Evolutionary conservation across 1,140 invertebrate species (phyloP).

Genomic region (Palaemon carinicauda): DNA sequence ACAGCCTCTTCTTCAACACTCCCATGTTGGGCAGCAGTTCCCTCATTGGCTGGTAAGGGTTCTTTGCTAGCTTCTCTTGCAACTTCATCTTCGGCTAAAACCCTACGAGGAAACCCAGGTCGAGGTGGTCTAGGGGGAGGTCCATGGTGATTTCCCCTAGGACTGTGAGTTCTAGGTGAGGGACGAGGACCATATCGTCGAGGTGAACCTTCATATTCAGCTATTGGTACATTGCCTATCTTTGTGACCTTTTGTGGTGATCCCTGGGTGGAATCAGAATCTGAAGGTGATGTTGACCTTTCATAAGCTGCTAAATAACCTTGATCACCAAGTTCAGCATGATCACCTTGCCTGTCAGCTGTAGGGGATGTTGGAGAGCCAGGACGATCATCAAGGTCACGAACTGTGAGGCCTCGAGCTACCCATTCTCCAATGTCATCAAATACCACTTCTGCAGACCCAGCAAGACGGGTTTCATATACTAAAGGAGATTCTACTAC

Average conservation of each 20-base stretch:
- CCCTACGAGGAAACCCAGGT: constrained; percentile 60
- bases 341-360: constrained; percentile 1
- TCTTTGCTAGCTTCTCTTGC: constrained; percentile 44
- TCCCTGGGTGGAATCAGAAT: constrained; percentile 56
- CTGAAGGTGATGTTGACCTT: constrained; percentile 53
- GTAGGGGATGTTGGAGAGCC: constrained; percentile 38
- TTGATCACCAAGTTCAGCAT: constrained; percentile 20
- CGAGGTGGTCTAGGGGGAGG: constrained; percentile 58
- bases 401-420: constrained; percentile 50
- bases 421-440: constrained; percentile 79
- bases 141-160: constrained; percentile 62
- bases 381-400: constrained; percentile 33
- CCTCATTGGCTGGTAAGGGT: not conserved
- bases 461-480: constrained; percentile 68
- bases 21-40: not conserved
- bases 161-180: constrained; percentile 55
- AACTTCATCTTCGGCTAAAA: constrained; percentile 44
- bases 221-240: constrained; percentile 87
- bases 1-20: constrained; percentile 19
- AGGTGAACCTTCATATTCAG: constrained; percentile 90
- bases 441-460: constrained; percentile 79
- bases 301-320: constrained; percentile 24
- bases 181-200: constrained; percentile 78
- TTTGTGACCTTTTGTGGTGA: constrained; percentile 67
- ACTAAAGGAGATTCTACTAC: constrained; percentile 57